These are phyloP conservation scores for Illadopsis cleaveri DNA, from an alignment of 2,113 vertebrate species.

Conservation along the genomic window DNA sequence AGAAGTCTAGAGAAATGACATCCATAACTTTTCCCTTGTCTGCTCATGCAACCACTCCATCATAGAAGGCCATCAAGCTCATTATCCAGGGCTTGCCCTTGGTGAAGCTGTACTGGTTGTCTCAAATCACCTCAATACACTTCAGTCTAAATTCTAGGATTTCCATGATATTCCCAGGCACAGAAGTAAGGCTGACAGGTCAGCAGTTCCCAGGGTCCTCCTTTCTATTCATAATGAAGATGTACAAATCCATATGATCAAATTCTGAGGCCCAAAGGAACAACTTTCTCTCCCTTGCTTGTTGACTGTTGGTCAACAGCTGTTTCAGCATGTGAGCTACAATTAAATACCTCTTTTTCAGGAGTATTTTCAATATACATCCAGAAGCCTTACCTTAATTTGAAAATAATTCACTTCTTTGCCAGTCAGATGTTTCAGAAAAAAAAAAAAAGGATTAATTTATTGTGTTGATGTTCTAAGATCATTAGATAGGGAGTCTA, in stretches of 20 bases:
- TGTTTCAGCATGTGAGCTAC: neutral
- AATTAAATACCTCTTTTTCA: neutral
- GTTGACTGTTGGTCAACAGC: neutral
- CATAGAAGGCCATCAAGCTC: neutral
- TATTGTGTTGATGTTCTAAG: neutral
- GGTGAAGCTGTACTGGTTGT: neutral
- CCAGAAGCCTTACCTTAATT: neutral
- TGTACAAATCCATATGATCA: neutral
- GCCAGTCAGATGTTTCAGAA: neutral
- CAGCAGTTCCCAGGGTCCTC: neutral
- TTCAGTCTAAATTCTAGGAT: neutral
- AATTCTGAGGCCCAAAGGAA: neutral
- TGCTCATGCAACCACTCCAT: neutral
- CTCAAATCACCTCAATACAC: neutral
- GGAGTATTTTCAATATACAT: neutral
- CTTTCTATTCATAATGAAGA: neutral
- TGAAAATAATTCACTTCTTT: neutral
- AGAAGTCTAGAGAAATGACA: neutral
- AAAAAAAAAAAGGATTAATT: neutral
- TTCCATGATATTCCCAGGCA: neutral
- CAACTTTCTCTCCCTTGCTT: accelerated
- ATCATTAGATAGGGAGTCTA: neutral
- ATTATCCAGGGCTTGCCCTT: neutral
- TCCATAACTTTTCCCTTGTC: accelerated
- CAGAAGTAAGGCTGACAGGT: neutral